Base-by-base conservation (phyloP, 1,140 invertebrate genomes). In the Xylocopa sonorina region DNA sequence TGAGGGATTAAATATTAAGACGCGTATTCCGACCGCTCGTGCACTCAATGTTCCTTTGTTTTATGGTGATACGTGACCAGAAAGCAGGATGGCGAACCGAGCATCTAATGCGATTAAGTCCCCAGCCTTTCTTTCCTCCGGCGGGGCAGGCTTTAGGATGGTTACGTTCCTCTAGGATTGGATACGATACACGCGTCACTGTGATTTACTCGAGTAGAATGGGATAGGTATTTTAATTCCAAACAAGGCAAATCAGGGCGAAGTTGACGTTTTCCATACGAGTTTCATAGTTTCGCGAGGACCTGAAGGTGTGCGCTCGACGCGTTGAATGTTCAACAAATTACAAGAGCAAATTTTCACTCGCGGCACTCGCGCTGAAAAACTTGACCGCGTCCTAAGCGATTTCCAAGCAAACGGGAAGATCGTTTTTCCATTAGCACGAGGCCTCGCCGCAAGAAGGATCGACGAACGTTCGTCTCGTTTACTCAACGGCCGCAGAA, bases 1-100 rank as follows among this genome's bases (percentile, higher is more conserved):
- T 92, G 91, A 93, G 90, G 88, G 89, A 93, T 93, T 93, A 93
- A 93, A 92, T 91, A 92, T 93, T 92, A 83, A 92, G 86, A 86
- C 78, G 83, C 82, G 89, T 90, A 91, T 89, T 88, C 88, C 88
- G 43, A 66, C 80, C 83, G 81, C 85, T 84, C 78, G 83, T 82
- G 87, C 86, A 84, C 83, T 90, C 87, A 86, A 89, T 90, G 89
- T 92, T 91, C 89, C 90, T 93, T 92, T 92, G 91, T 93, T 92
- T 92, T 91, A 92, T 87, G 91, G 81, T 83, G 86, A 76, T 89
- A 92, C 91, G 92, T 93, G 92, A 93, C 88, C 90, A 92, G 91
- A 92, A 92, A 92, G 87, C 89, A 92, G 90, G 80, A 92, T 92
- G 90, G 89, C 88, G 63, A 81, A 55, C 86, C 34, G 83, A 74